Conservation (phyloP, 2,113 vertebrate species). For the Cacatua alba region DNA sequence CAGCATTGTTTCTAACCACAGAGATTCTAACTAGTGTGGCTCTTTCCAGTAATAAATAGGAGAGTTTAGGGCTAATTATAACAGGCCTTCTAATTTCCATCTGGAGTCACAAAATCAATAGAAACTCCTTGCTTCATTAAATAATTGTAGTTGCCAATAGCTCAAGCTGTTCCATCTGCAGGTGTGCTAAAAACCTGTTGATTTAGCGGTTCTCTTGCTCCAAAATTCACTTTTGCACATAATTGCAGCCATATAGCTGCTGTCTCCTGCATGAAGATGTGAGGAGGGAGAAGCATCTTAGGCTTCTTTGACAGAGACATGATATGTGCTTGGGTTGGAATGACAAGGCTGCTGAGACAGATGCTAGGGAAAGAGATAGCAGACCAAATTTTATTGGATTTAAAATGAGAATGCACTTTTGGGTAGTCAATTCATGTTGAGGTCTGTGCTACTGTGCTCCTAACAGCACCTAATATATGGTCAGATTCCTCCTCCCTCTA, state of each 20-base stretch:
- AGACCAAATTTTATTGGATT: background rate
- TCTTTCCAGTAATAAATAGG: background rate
- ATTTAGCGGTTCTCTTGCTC: background rate
- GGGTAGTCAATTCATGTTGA: background rate
- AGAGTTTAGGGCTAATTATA: conserved; percentile 54
- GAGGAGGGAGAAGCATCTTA: background rate
- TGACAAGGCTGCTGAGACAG: background rate
- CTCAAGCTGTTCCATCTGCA: background rate
- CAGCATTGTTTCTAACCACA: background rate
- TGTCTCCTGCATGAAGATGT: background rate
- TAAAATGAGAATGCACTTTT: background rate
- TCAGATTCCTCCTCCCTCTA: background rate
- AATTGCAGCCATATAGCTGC: background rate
- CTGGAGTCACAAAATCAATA: conserved; percentile 59
- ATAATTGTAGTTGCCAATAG: conserved; percentile 31
- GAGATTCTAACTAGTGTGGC: background rate
- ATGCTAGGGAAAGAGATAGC: background rate
- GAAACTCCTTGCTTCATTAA: conserved; percentile 48
- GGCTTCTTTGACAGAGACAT: background rate
- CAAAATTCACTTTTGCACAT: background rate
- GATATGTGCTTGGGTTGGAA: background rate
- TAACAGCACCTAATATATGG: background rate
- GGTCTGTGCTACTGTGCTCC: background rate
- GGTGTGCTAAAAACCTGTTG: background rate
- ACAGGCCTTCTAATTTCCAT: conserved; percentile 38